Percentiles rank a stretch among this genome's conserved stretches.
phyloP scores from a whole-genome alignment of 2,113 vertebrate species.

The Alouatta palliata region DNA sequence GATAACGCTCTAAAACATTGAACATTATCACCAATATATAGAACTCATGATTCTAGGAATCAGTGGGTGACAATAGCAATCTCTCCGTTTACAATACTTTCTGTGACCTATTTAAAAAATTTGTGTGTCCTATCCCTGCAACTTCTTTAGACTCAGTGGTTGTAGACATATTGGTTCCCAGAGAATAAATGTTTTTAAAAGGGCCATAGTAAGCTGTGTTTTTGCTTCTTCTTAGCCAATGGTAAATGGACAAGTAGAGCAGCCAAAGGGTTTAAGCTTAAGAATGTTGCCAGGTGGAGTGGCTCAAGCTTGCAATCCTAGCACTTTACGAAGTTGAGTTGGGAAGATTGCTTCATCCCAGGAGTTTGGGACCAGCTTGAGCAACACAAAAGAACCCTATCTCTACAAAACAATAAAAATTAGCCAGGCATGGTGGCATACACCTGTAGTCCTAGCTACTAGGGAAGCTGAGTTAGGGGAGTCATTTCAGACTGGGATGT shows the following conservation, averaged over 20 bases:
- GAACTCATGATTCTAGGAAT: not conserved
- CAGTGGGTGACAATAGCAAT: not conserved
- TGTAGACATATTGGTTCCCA: not conserved
- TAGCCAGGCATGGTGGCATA: too few species aligned
- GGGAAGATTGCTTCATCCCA: too few species aligned
- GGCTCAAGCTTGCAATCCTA: too few species aligned
- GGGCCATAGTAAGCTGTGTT: not conserved
- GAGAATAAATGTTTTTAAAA: not conserved
- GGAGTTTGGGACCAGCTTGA: too few species aligned
- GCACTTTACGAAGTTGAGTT: too few species aligned
- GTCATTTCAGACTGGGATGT: too few species aligned
- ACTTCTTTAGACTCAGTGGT: not conserved
- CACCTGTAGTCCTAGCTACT: too few species aligned
- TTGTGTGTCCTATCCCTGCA: not conserved
- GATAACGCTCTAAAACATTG: not conserved
- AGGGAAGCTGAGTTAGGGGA: too few species aligned
- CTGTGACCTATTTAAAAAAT: not conserved
- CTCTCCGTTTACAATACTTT: not conserved
- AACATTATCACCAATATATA: not conserved
- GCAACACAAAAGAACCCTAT: too few species aligned
- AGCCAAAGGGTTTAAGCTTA: not conserved
- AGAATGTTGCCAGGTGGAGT: not conserved
- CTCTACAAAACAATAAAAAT: too few species aligned
- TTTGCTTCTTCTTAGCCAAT: not conserved
- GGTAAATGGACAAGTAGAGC: not conserved